A percentile compares a stretch with the other conserved stretches of the same genome.
These are phyloP conservation scores for Mormoops blainvillei DNA, from an alignment of 2,113 vertebrate genomes.

Conservation along the genomic window DNA sequence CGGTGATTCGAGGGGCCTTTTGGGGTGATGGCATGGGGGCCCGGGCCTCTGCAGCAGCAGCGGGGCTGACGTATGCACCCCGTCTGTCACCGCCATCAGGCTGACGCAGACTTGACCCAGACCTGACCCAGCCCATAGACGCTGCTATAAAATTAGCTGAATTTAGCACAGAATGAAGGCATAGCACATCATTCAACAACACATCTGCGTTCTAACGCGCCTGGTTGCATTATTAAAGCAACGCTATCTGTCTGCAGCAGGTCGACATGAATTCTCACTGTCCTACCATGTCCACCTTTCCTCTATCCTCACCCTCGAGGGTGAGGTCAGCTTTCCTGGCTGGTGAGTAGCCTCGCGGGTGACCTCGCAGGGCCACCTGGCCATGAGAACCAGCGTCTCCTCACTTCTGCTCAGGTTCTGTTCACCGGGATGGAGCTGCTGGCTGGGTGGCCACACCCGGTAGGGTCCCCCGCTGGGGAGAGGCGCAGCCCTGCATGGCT, in stretches of 20 bases:
- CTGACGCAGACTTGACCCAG: not conserved
- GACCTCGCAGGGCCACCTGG: not conserved
- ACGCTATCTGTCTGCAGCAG: too few species aligned
- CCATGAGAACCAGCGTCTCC: too few species aligned
- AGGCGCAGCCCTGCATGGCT: too few species aligned
- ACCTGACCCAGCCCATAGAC: not conserved
- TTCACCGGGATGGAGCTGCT: rapidly evolving
- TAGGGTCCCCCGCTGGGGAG: too few species aligned
- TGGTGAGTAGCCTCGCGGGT: not conserved
- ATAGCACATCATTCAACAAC: rapidly evolving
- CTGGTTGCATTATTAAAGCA: too few species aligned
- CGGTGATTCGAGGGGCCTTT: too few species aligned
- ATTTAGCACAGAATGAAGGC: not conserved
- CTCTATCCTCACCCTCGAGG: not conserved
- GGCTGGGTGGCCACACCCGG: too few species aligned
- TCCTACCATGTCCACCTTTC: not conserved
- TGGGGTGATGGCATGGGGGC: not conserved
- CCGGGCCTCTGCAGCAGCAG: rapidly evolving
- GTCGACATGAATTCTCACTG: not conserved
- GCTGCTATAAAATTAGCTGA: not conserved
- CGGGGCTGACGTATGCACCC: not conserved
- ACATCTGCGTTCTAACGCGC: not conserved
- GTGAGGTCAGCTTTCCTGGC: not conserved
- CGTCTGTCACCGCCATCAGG: not conserved
- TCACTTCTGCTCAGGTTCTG: rapidly evolving